Evolutionary conservation across 2,113 vertebrate species (phyloP).

Genomic region (Onychorhynchus coronatus): DNA sequence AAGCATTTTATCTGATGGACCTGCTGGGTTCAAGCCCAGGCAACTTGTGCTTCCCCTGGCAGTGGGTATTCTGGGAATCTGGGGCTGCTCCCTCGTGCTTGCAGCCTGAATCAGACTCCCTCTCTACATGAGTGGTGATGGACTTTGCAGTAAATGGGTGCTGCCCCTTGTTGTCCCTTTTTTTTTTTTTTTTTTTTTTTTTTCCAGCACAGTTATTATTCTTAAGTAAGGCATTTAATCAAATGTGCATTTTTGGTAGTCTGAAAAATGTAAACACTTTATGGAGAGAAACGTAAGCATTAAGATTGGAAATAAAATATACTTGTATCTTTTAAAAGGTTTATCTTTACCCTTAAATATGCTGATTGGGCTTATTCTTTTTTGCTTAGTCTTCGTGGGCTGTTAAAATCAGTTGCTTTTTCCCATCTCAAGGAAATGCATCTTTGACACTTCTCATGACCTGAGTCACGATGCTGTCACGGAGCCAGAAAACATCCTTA

Average conservation of each 20-base stretch:
- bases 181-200: neutral
- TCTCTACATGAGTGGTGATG: neutral
- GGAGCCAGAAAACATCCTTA: slow-evolving; percentile 77
- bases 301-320: slow-evolving; percentile 59
- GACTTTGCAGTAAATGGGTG: neutral
- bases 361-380: slow-evolving; percentile 67
- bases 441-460: slow-evolving; percentile 92
- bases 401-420: slow-evolving; percentile 77
- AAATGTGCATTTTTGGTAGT: slow-evolving; percentile 41
- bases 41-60: neutral
- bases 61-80: neutral
- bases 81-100: neutral
- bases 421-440: slow-evolving; percentile 83
- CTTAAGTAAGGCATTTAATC: slow-evolving; percentile 52
- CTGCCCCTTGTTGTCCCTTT: neutral
- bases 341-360: slow-evolving; percentile 68
- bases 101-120: neutral
- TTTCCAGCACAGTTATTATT: slow-evolving; percentile 9
- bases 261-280: slow-evolving; percentile 47
- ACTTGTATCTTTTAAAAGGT: slow-evolving; percentile 52
- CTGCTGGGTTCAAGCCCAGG: neutral
- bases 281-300: slow-evolving; percentile 35
- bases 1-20: neutral
- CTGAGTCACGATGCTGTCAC: slow-evolving; percentile 77
- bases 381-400: slow-evolving; percentile 59